A percentile compares a stretch with the other conserved stretches of the same genome.
Conservation (phyloP, 2,888 invertebrate species). For the Eristalis pertinax region DNA sequence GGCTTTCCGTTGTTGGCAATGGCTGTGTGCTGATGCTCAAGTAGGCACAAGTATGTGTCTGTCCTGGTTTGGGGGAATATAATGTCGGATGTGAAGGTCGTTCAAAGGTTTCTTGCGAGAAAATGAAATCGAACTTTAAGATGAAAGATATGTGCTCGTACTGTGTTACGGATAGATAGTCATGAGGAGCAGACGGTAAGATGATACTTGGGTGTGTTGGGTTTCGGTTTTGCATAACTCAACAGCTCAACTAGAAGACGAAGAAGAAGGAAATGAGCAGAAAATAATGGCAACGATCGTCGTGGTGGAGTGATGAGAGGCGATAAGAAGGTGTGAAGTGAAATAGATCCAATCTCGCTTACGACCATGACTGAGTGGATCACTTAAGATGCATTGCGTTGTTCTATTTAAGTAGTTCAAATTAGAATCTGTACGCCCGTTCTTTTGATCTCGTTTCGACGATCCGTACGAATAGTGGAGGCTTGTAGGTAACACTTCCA, state of each 20-base stretch:
- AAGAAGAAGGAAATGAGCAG: not conserved
- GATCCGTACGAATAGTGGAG: no score
- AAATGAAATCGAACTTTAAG: constrained; percentile 30
- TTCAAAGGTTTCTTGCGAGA: not conserved
- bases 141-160: not conserved
- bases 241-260: not conserved
- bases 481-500: no score
- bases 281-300: not conserved
- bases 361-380: not conserved
- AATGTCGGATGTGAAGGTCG: constrained; percentile 38
- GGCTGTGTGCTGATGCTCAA: not conserved
- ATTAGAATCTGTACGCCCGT: not conserved
- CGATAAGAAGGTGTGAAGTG: constrained; percentile 5
- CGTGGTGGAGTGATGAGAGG: not conserved
- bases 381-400: not conserved
- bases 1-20: constrained; percentile 35
- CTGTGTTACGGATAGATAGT: constrained; percentile 4
- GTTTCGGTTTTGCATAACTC: constrained; percentile 16
- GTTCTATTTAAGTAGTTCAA: not conserved
- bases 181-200: constrained; percentile 17
- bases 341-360: not conserved
- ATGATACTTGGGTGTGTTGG: constrained; percentile 4
- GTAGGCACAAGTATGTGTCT: constrained; percentile 16
- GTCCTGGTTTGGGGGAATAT: constrained; percentile 29
- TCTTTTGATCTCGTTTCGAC: not conserved